phyloP scores from a whole-genome alignment of 2,888 invertebrate genomes.

The Scrobipalpa costella region DNA sequence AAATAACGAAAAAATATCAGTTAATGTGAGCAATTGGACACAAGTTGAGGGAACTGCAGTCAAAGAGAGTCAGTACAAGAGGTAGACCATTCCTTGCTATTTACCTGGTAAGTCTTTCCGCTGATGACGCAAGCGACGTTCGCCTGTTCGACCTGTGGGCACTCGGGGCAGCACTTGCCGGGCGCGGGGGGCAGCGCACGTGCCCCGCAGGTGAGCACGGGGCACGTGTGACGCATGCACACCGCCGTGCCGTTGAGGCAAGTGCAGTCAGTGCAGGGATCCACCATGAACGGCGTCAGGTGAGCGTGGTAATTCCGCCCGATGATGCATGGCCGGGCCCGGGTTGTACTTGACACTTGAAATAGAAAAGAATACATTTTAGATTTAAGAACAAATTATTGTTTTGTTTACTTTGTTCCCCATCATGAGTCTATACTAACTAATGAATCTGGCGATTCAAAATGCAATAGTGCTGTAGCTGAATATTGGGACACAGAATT shows the following conservation, averaged over 20 bases:
- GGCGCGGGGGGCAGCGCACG: constrained; percentile 83
- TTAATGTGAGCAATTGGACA: background rate
- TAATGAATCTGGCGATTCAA: too few relatives aligned
- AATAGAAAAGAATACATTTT: background rate
- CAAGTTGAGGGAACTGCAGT: background rate
- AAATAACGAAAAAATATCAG: constrained; percentile 28
- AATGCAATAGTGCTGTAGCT: too few relatives aligned
- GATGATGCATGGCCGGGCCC: constrained; percentile 84
- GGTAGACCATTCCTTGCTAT: too few relatives aligned
- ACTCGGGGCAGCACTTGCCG: constrained; percentile 89
- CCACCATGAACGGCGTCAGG: constrained; percentile 83
- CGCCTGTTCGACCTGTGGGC: constrained; percentile 85
- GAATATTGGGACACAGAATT: too few relatives aligned
- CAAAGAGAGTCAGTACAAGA: too few relatives aligned
- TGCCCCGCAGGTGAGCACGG: constrained; percentile 93
- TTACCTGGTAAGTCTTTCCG: constrained; percentile 86
- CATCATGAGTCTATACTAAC: too few relatives aligned
- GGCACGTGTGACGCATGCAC: constrained; percentile 91
- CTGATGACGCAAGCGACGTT: constrained; percentile 84
- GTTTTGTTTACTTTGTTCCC: too few relatives aligned
- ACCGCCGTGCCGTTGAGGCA: constrained; percentile 90
- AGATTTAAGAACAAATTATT: too few relatives aligned
- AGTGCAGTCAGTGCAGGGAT: constrained; percentile 92
- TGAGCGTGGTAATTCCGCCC: constrained; percentile 85
- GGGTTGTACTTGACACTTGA: constrained; percentile 61